phyloP scores from a whole-genome alignment of 2,113 vertebrate species.

The Suncus etruscus region DNA sequence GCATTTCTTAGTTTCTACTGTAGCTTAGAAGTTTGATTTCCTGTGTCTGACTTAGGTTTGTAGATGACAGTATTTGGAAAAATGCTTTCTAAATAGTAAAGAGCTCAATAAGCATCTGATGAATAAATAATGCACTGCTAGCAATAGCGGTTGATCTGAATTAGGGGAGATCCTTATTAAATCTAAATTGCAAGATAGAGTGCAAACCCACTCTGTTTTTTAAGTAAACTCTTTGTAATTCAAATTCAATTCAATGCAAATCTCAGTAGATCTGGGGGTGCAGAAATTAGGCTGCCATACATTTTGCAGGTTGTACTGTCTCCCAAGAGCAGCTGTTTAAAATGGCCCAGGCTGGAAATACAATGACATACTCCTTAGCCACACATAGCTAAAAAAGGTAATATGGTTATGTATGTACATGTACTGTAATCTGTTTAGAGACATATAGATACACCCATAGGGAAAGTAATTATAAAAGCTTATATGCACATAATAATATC shows the following conservation, averaged over 20 bases:
- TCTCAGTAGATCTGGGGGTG: not conserved
- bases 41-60: not conserved
- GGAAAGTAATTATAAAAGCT: not conserved
- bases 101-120: not conserved
- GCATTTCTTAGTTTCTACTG: constrained; percentile 18
- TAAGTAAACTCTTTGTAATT: not conserved
- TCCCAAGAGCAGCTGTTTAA: not conserved
- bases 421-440: not conserved
- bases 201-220: not conserved
- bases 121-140: not conserved
- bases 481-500: not conserved
- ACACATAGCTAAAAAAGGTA: not conserved
- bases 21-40: constrained; percentile 12
- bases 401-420: not conserved
- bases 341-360: not conserved
- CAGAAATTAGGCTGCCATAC: not conserved
- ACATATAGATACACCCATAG: not conserved
- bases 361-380: not conserved
- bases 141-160: constrained; percentile 20
- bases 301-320: not conserved
- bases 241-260: not conserved
- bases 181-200: not conserved
- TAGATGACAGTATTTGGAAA: constrained; percentile 4
- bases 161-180: constrained; percentile 17
- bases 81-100: constrained; percentile 35